phyloP scores from a whole-genome alignment of 1,140 invertebrate genomes.

The Drosophila guanche region DNA sequence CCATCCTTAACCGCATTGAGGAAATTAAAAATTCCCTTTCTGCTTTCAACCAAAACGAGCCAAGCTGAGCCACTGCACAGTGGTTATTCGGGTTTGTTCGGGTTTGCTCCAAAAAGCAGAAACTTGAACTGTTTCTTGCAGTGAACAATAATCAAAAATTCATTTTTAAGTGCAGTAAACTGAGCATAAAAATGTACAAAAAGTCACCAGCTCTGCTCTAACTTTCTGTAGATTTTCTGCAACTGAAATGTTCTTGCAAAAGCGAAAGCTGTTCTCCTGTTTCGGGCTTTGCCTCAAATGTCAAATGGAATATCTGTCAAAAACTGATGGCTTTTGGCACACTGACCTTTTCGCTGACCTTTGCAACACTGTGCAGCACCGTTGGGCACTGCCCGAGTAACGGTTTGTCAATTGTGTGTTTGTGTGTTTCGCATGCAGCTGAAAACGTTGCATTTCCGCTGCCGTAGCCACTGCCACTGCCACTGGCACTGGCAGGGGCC shows the following conservation, averaged over 20 bases:
- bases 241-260: too few relatives aligned
- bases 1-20: conserved; percentile 7
- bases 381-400: conserved; percentile 41
- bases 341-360: neutral
- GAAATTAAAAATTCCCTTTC: conserved; percentile 16
- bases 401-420: conserved; percentile 71
- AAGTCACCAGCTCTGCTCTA: too few relatives aligned
- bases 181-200: too few relatives aligned
- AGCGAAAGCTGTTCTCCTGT: too few relatives aligned
- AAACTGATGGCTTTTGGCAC: neutral
- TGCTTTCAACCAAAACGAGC: neutral
- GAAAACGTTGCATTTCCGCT: conserved; percentile 67
- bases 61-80: neutral
- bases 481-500: conserved; percentile 32
- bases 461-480: conserved; percentile 2
- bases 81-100: neutral
- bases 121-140: too few relatives aligned
- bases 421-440: conserved; percentile 58
- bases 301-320: too few relatives aligned
- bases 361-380: neutral
- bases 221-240: too few relatives aligned
- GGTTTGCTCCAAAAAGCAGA: too few relatives aligned
- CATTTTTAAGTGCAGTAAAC: too few relatives aligned
- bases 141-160: too few relatives aligned
- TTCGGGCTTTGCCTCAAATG: too few relatives aligned